Base-by-base conservation (phyloP, 1,140 invertebrate genomes). In the Steinernema feltiae region DNA sequence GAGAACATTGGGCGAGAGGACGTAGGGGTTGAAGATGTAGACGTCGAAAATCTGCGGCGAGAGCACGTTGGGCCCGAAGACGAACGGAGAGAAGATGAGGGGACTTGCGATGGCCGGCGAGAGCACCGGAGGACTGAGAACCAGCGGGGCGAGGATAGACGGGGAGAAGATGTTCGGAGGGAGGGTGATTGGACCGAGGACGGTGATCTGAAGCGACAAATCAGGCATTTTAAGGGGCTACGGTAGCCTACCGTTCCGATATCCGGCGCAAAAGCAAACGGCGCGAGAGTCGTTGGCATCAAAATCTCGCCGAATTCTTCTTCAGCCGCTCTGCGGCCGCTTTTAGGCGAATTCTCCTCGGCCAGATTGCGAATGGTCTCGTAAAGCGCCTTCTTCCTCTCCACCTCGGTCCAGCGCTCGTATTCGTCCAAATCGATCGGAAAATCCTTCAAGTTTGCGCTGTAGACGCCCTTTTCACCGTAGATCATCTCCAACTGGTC, bases 1-100 rank as follows among this genome's bases (percentile, higher is more conserved):
- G 63, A 80, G 41, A 1, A 80, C 74, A 41, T 80, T 80, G 1
- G 79, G 79, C 0, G 79, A 80, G 1, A 80, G 69, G 30, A 80
- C 79, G 69, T 80, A 80, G 1, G 79, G 79, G 35, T 75, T 73
- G 48, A 80, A 70, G 27, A 80, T 76, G 48, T 80, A 80, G 31
- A 76, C 75, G 72, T 76, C 78, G 75, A 80, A 75, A 48, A 80
- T 73, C 17, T 71, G 72, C 29, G 79, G 63, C 32, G 79, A 80
- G 41, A 80, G 27, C 1, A 79, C 71, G 63, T 80, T 80, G 21
- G 79, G 79, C 1, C 79, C 79, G 3, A 80, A 70, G 30, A 80
- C 80, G 41, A 78, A 80, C 3, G 79, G 79, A 30, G 78, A 80
- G 27, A 80, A 71, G 69, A 80, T 80, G 2, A 80, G 71, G 3